These are phyloP conservation scores for Congeria kusceri DNA, from an alignment of 2,888 invertebrate genomes.

Conservation along the genomic window DNA sequence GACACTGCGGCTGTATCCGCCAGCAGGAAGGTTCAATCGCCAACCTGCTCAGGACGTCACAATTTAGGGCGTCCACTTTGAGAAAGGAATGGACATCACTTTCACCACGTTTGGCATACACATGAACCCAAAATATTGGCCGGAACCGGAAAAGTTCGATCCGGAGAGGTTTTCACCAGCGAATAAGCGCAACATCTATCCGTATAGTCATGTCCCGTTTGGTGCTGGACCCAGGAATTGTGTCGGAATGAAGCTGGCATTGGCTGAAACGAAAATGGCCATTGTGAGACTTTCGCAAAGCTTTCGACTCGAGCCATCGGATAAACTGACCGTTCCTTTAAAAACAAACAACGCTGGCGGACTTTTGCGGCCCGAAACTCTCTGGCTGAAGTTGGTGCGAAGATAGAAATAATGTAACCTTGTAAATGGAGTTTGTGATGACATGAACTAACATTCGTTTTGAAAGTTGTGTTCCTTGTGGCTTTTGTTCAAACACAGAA, in stretches of 20 bases:
- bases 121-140: slow-evolving; percentile 62
- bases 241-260: slow-evolving; percentile 74
- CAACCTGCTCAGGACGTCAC: slow-evolving; percentile 46
- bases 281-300: slow-evolving; percentile 67
- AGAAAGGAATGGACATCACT: slow-evolving; percentile 60
- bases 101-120: slow-evolving; percentile 63
- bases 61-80: slow-evolving; percentile 60
- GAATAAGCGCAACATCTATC: slow-evolving; percentile 52
- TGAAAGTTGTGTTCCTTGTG: too few relatives aligned
- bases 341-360: slow-evolving; percentile 1
- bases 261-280: slow-evolving; percentile 71
- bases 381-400: slow-evolving; percentile 29
- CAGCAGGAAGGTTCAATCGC: slow-evolving; percentile 59
- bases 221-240: slow-evolving; percentile 78
- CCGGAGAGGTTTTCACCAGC: slow-evolving; percentile 68
- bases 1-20: slow-evolving; percentile 64
- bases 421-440: too few relatives aligned
- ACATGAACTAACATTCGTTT: too few relatives aligned
- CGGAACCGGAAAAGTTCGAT: slow-evolving; percentile 68
- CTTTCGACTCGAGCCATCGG: slow-evolving; percentile 51
- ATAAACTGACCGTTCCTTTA: slow-evolving; percentile 49
- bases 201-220: slow-evolving; percentile 73
- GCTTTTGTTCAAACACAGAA: too few relatives aligned
- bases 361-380: slow-evolving; percentile 25
- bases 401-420: slow-evolving; percentile 1